phyloP scores from a whole-genome alignment of 2,113 vertebrate genomes.

The Thermophis baileyi region DNA sequence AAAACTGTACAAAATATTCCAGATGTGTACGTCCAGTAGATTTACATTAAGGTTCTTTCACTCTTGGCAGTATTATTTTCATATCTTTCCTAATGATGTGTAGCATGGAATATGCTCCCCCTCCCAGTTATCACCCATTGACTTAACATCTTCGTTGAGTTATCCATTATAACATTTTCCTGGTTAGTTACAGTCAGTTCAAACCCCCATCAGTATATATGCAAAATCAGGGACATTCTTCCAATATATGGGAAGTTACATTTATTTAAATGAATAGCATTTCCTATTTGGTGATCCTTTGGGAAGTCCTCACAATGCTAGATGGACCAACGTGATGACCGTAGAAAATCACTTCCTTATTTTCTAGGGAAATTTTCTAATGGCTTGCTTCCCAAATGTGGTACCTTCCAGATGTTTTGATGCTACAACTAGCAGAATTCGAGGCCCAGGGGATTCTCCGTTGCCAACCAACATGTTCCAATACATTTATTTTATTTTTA shows the following conservation, averaged over 20 bases:
- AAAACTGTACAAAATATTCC: background rate
- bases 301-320: background rate
- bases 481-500: no score
- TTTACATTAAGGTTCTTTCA: background rate
- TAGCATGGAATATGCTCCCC: background rate
- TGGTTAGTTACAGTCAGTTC: background rate
- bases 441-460: background rate
- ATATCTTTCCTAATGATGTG: background rate
- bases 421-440: background rate
- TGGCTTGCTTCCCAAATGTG: background rate
- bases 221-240: background rate
- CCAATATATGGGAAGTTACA: background rate
- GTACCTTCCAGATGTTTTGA: background rate
- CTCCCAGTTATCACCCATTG: background rate
- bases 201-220: background rate
- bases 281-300: background rate
- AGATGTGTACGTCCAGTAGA: background rate
- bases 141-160: background rate
- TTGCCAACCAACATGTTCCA: background rate
- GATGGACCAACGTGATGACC: background rate
- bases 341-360: background rate
- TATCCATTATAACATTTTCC: background rate
- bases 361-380: background rate
- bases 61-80: background rate
- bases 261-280: background rate